Base-by-base conservation (phyloP, 2,888 invertebrate genomes). In the Leuctra nigra region DNA sequence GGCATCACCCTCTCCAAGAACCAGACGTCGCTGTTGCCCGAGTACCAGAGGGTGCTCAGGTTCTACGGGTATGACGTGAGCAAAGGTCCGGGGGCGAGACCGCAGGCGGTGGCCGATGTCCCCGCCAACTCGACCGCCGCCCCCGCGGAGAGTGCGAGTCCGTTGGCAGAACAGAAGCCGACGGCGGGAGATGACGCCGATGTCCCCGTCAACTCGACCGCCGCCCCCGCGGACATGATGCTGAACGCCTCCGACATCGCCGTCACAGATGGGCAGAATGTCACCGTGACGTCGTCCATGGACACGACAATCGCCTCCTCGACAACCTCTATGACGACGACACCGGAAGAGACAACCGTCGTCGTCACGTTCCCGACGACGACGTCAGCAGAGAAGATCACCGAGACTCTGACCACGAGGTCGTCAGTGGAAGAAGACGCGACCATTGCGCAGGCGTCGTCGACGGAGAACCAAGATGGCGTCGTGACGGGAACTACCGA, bases 1-100 rank as follows among this genome's bases (percentile, higher is more conserved):
- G 91, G 91, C 1, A 72, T 91, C 58, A 87, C 87, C 7, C 74
- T 91, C 38, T 91, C 86, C 70, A 83, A 84, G 61, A 86, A 86
- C 65, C 87, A 88, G 67, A 84, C 89, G 0, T 83, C 82, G 4
- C 79, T 91, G 47, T 82, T 82, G 35, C 76, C 81, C n/a, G 82
- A 82, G 61, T 91, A 87, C 67, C 84, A 85, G 69, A 80, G 81
- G 35, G 76, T 87, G 50, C 69, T 91, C 33, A 76, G 80, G 62
- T 90, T 89, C 69, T 91, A 91, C 66, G 91, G 91, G 1, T 91
- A 87, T 65, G 87, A 50, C 54, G 16, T 33, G 36, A 36, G 47
- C 18, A 41, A 33, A n/a, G 20, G 20, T 2, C 44, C 20, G n/a
- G 20, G 22, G 16, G 16, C 39, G 16, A 14, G 18, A 13, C 16